A percentile compares a stretch with the other conserved stretches of the same genome.
Conservation (phyloP, 2,888 invertebrate genomes). For the Napeogenes sylphis region DNA sequence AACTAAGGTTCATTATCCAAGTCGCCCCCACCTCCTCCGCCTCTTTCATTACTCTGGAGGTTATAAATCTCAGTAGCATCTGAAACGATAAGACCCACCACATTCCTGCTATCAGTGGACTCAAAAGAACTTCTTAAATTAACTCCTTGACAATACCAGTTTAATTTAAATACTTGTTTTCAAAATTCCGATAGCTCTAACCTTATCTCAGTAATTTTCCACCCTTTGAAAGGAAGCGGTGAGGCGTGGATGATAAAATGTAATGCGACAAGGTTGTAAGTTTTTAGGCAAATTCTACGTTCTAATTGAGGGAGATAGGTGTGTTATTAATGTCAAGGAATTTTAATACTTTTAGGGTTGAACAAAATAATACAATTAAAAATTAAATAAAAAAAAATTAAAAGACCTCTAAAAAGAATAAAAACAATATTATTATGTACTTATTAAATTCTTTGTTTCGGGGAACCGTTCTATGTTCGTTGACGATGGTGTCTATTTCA, state of each 20-base stretch:
- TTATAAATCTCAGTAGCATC: conserved; percentile 16
- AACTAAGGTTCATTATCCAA: too few species aligned
- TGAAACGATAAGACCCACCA: conserved; percentile 15
- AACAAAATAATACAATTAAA: not conserved
- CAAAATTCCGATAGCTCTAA: conserved; percentile 48
- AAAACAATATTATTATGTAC: too few species aligned
- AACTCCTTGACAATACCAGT: conserved; percentile 59
- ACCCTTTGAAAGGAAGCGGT: conserved; percentile 13
- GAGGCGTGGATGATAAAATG: conserved; percentile 30
- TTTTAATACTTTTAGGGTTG: conserved; percentile 34
- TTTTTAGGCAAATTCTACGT: conserved; percentile 47
- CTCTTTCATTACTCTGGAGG: conserved; percentile 27
- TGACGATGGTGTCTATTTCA: too few species aligned
- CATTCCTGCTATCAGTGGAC: conserved; percentile 27
- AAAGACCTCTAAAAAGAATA: too few species aligned
- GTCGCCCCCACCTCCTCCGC: conserved; percentile 16
- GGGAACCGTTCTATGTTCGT: too few species aligned
- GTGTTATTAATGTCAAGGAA: conserved; percentile 61
- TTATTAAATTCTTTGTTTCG: too few species aligned
- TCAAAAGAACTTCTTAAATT: conserved; percentile 48
- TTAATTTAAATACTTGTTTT: conserved; percentile 68
- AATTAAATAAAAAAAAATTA: too few species aligned
- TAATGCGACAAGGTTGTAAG: conserved; percentile 45
- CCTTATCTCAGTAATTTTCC: conserved; percentile 37
- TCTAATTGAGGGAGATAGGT: conserved; percentile 68